Conservation (phyloP, 2,797 vertebrate genomes). For the Hoplostethus atlanticus region DNA sequence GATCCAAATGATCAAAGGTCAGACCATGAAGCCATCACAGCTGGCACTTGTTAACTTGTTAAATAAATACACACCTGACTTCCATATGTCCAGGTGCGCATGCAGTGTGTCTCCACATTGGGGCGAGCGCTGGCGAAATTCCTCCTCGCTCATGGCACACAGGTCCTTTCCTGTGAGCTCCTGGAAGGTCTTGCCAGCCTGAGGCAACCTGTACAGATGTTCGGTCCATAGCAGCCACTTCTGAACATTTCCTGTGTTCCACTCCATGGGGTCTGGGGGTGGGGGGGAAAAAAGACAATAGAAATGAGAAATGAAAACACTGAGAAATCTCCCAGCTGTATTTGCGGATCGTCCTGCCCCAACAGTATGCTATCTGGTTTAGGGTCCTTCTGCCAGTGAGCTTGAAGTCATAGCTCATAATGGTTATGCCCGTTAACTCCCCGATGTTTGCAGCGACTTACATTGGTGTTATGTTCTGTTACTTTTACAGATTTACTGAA, state of each 20-base stretch:
- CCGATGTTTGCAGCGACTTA: not conserved
- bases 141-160: constrained; percentile 94
- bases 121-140: constrained; percentile 93
- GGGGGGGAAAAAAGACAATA: not conserved
- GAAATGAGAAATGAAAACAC: not conserved
- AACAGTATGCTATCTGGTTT: not conserved
- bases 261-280: constrained; percentile 90
- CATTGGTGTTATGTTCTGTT: constrained; percentile 4
- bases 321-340: constrained; percentile 37
- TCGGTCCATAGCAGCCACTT: constrained; percentile 99
- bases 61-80: constrained; percentile 87
- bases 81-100: constrained; percentile 98
- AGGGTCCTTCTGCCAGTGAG: not conserved
- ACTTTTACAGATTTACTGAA: constrained; percentile 8
- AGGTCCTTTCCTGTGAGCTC: constrained; percentile 94
- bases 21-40: not conserved
- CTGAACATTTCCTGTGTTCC: constrained; percentile 94
- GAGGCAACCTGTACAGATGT: constrained; percentile 94
- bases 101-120: constrained; percentile 93
- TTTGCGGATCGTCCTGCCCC: constrained; percentile 10
- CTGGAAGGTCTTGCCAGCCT: constrained; percentile 94
- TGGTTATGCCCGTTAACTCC: not conserved
- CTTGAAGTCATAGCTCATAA: not conserved
- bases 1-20: not conserved
- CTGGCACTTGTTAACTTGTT: not conserved